Evolutionary conservation across 2,888 invertebrate species (phyloP).

Genomic region (Bursaphelenchus okinawaensis): DNA sequence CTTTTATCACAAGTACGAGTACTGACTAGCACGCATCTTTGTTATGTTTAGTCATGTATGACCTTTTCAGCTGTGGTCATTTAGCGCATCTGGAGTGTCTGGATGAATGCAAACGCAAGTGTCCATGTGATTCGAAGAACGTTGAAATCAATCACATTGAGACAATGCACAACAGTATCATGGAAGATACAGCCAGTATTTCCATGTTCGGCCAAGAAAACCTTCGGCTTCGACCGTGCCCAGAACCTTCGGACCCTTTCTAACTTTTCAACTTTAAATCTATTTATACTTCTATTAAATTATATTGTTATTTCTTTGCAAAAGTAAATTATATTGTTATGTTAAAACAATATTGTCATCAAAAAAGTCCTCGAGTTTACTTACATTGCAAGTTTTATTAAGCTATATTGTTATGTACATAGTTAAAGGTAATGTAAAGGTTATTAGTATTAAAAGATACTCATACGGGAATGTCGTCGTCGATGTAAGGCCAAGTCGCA

Average conservation of each 20-base stretch:
- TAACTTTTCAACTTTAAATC: background rate
- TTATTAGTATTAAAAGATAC: too few species aligned
- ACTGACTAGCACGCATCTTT: too few species aligned
- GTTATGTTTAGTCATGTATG: background rate
- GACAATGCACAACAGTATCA: background rate
- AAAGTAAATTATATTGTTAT: too few species aligned
- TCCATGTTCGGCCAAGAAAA: background rate
- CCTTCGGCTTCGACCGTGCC: background rate
- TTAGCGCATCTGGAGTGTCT: slow-evolving; percentile 25
- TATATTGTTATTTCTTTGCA: background rate
- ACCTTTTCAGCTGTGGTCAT: slow-evolving; percentile 26
- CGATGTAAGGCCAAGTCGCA: slow-evolving; percentile 47
- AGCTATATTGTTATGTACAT: too few species aligned
- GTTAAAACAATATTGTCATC: too few species aligned
- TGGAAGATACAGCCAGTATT: background rate
- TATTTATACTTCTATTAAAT: background rate
- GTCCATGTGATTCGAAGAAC: background rate
- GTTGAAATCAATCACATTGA: background rate
- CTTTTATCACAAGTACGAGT: too few species aligned
- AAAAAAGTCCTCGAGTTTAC: too few species aligned
- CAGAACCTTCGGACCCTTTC: background rate
- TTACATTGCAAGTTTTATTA: too few species aligned
- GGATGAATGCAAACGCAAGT: slow-evolving; percentile 8
- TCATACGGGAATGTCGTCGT: slow-evolving; percentile 35
- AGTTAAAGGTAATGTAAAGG: too few species aligned